phyloP scores from a whole-genome alignment of 2,797 vertebrate species.

The Orientallactaga sibirica region DNA sequence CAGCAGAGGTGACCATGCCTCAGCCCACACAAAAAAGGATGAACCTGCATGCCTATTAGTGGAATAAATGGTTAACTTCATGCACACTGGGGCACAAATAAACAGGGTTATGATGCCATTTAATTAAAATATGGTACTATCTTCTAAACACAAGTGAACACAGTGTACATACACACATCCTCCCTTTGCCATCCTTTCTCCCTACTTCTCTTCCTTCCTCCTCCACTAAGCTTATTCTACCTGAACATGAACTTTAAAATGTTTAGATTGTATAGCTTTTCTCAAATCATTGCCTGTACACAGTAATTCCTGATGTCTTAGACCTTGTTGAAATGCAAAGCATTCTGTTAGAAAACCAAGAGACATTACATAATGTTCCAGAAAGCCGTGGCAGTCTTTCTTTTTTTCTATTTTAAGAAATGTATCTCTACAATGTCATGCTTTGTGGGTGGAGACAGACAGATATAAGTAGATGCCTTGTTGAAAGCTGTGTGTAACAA shows the following conservation, averaged over 20 bases:
- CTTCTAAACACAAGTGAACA: too few species aligned
- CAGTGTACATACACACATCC: too few species aligned
- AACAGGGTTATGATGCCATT: background rate
- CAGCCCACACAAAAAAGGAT: background rate
- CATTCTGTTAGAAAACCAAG: slow-evolving; percentile 35
- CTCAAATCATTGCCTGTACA: background rate
- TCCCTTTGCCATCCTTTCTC: background rate
- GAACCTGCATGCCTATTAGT: background rate
- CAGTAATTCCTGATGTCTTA: slow-evolving; percentile 3
- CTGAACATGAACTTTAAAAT: background rate
- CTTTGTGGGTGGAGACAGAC: slow-evolving; percentile 40
- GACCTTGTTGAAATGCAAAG: slow-evolving; percentile 64
- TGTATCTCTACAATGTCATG: slow-evolving; percentile 49
- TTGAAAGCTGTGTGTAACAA: slow-evolving; percentile 41
- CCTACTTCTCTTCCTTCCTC: background rate
- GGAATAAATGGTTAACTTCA: background rate
- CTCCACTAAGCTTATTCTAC: background rate
- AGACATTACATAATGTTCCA: slow-evolving; percentile 51
- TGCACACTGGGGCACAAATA: background rate
- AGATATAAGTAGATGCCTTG: slow-evolving; percentile 53
- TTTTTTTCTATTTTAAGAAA: slow-evolving; percentile 64
- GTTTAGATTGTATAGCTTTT: background rate
- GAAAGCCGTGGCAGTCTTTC: background rate
- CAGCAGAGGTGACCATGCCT: background rate
- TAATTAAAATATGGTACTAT: too few species aligned